These are phyloP conservation scores for Parnassius apollo DNA, from an alignment of 2,888 invertebrate species.

Conservation along the genomic window DNA sequence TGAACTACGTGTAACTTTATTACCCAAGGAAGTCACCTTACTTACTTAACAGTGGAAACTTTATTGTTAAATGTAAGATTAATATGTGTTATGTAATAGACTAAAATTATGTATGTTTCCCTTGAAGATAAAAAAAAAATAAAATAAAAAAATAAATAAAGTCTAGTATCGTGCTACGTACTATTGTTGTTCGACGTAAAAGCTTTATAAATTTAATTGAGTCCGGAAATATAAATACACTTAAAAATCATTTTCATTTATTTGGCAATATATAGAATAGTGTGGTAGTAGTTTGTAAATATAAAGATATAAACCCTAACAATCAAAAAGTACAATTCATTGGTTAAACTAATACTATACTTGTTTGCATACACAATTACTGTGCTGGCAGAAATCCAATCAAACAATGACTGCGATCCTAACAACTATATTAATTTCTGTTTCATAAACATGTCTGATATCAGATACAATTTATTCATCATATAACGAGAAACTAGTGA, in stretches of 20 bases:
- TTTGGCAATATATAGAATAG: background rate
- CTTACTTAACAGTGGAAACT: too few relatives aligned
- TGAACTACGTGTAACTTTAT: too few relatives aligned
- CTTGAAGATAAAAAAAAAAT: too few relatives aligned
- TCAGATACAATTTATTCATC: background rate
- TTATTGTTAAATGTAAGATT: too few relatives aligned
- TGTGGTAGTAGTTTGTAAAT: too few relatives aligned
- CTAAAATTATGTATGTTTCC: too few relatives aligned
- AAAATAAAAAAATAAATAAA: too few relatives aligned
- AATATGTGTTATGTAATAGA: too few relatives aligned
- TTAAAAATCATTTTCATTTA: too few relatives aligned
- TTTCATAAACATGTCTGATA: slow-evolving; percentile 17
- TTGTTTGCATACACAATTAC: slow-evolving; percentile 26
- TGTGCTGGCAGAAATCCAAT: slow-evolving; percentile 21
- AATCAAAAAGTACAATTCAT: slow-evolving; percentile 24
- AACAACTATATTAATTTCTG: slow-evolving; percentile 24
- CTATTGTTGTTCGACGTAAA: background rate
- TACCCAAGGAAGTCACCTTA: too few relatives aligned
- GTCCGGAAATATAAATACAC: background rate
- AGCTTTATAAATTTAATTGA: background rate
- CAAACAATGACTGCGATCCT: slow-evolving; percentile 20
- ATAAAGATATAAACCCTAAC: slow-evolving; percentile 24
- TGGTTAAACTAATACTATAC: slow-evolving; percentile 23
- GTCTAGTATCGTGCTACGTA: too few relatives aligned
- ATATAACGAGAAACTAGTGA: background rate